phyloP scores from a whole-genome alignment of 2,113 vertebrate species.

The Caracal caracal region DNA sequence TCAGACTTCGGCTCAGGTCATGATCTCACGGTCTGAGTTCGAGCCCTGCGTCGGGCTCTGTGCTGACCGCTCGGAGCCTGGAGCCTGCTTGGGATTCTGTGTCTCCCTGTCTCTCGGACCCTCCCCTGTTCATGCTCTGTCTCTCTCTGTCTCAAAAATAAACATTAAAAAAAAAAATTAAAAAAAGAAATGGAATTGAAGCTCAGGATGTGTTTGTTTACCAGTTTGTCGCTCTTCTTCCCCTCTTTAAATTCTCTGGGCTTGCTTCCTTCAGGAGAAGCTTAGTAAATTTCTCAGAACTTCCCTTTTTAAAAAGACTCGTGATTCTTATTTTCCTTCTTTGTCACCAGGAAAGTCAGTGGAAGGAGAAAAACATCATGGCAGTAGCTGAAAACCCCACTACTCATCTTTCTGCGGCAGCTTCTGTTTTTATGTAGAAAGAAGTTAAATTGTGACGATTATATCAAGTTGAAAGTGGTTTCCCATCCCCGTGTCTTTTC shows the following conservation, averaged over 20 bases:
- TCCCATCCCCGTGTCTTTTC: not conserved
- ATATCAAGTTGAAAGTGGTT: not conserved
- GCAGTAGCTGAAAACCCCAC: not conserved
- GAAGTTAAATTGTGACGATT: not conserved
- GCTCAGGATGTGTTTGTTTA: not conserved
- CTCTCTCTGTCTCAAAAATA: too few species aligned
- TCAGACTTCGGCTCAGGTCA: too few species aligned
- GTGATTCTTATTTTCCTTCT: conserved; percentile 26
- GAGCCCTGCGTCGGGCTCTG: too few species aligned
- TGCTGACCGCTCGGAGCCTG: too few species aligned
- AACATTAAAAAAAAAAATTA: too few species aligned
- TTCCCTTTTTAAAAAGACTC: not conserved
- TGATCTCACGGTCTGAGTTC: too few species aligned
- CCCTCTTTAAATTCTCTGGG: not conserved
- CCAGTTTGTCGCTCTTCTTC: not conserved
- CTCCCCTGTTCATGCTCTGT: too few species aligned
- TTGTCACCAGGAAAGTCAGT: conserved; percentile 3
- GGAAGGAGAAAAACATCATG: not conserved
- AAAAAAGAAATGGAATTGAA: not conserved
- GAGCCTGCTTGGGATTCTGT: too few species aligned
- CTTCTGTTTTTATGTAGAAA: not conserved
- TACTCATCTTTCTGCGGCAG: not conserved
- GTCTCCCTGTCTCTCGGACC: too few species aligned
- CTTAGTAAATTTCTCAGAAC: not conserved
- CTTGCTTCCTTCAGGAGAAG: not conserved